Conservation (phyloP, 2,888 invertebrate species). For the Noctua janthina region DNA sequence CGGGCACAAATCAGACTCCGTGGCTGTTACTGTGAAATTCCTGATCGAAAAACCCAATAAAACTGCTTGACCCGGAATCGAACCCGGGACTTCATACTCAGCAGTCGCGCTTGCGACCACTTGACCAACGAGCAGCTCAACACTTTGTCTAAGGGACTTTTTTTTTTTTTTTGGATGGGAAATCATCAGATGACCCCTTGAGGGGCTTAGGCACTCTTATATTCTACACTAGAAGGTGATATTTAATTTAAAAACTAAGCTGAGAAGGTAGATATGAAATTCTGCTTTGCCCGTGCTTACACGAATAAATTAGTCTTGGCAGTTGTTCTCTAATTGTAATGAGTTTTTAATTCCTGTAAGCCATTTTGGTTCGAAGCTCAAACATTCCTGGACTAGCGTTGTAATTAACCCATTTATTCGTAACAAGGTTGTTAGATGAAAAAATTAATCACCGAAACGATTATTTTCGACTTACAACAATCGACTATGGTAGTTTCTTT, state of each 20-base stretch:
- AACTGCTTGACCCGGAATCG: too few species aligned
- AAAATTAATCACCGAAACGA: slow-evolving; percentile 55
- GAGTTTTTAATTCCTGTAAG: slow-evolving; percentile 75
- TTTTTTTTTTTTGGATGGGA: too few species aligned
- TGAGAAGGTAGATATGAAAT: slow-evolving; percentile 67
- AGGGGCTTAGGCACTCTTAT: not conserved
- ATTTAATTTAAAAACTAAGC: slow-evolving; percentile 67
- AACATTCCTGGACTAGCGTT: slow-evolving; percentile 61
- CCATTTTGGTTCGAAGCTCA: slow-evolving; percentile 68
- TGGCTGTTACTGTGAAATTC: too few species aligned
- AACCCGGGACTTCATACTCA: too few species aligned
- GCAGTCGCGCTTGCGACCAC: too few species aligned
- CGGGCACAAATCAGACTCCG: too few species aligned
- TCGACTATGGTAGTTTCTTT: slow-evolving; percentile 28
- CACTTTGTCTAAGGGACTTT: not conserved
- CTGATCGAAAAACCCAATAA: too few species aligned
- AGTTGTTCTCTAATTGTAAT: slow-evolving; percentile 72
- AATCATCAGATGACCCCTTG: too few species aligned
- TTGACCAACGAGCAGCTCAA: too few species aligned
- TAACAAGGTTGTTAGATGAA: slow-evolving; percentile 56
- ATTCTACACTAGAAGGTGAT: slow-evolving; percentile 9
- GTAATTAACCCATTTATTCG: slow-evolving; percentile 70
- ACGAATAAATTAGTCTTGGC: slow-evolving; percentile 66
- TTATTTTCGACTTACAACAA: slow-evolving; percentile 58
- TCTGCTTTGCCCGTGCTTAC: slow-evolving; percentile 49